These are phyloP conservation scores for Semaprochilodus insignis DNA, from an alignment of 2,797 vertebrate species.

Conservation along the genomic window DNA sequence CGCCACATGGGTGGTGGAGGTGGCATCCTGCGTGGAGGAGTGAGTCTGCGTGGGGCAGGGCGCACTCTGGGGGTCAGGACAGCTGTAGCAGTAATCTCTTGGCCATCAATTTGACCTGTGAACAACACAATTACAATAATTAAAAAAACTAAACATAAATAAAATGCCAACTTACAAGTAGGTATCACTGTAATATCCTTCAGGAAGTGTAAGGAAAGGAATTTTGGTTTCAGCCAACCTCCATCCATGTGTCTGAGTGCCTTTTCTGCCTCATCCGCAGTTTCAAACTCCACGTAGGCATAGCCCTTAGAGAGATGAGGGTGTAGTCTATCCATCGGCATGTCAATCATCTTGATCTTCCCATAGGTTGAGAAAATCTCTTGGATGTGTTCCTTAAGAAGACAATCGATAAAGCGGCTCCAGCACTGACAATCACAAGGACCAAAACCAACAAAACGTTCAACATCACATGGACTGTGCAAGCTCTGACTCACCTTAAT, in stretches of 20 bases:
- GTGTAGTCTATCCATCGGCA: constrained; percentile 90
- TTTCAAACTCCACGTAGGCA: constrained; percentile 93
- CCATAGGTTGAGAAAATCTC: constrained; percentile 95
- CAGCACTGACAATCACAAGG: neutral
- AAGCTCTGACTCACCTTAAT: constrained; percentile 83
- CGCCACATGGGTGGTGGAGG: constrained; percentile 92
- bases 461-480: neutral
- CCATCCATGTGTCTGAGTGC: constrained; percentile 95
- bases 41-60: constrained; percentile 81
- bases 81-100: constrained; percentile 92
- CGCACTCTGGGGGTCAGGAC: constrained; percentile 87
- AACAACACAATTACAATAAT: neutral
- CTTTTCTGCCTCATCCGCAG: constrained; percentile 89
- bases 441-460: neutral
- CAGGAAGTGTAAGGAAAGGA: neutral
- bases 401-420: neutral
- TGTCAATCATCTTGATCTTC: constrained; percentile 95
- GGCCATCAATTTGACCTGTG: constrained; percentile 93
- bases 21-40: constrained; percentile 89
- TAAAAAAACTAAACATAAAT: neutral
- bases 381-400: constrained; percentile 89
- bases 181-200: neutral
- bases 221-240: constrained; percentile 71
- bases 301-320: constrained; percentile 92
- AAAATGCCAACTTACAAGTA: too few species aligned